A percentile compares a stretch with the other conserved stretches of the same genome.
phyloP scores from a whole-genome alignment of 2,113 vertebrate genomes.

The Gymnorhina tibicen region DNA sequence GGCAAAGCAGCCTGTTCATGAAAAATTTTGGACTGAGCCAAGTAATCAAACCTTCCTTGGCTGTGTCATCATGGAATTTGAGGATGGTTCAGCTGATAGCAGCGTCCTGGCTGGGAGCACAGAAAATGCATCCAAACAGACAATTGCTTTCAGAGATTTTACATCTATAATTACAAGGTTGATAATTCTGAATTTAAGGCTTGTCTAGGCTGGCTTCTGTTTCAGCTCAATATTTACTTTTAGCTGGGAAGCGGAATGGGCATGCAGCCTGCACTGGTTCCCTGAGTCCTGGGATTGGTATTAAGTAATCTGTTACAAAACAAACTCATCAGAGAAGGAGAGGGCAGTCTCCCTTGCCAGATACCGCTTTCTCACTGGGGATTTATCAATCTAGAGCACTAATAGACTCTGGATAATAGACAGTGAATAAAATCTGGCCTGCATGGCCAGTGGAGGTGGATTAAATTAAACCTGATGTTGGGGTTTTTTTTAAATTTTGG shows the following conservation, averaged over 20 bases:
- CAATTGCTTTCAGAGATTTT: slow-evolving; percentile 1
- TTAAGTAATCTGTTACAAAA: slow-evolving; percentile 4
- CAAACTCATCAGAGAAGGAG: background rate
- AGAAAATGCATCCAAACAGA: background rate
- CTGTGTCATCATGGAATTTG: background rate
- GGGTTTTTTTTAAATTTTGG: background rate
- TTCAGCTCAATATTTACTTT: background rate
- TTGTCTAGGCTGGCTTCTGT: background rate
- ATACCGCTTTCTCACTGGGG: background rate
- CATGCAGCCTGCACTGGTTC: background rate
- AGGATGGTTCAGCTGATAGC: background rate
- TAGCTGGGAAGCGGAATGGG: background rate
- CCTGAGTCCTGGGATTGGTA: background rate
- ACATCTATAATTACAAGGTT: background rate
- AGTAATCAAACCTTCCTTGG: background rate
- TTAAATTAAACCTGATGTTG: background rate
- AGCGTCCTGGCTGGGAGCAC: background rate
- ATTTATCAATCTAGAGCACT: background rate
- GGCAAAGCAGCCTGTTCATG: background rate
- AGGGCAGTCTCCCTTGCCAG: background rate
- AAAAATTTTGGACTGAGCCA: background rate
- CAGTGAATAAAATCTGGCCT: background rate
- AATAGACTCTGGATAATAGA: background rate
- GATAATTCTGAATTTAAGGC: background rate
- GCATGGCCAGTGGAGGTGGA: background rate